phyloP scores from a whole-genome alignment of 1,140 invertebrate genomes.

The Pachypsylla venusta region DNA sequence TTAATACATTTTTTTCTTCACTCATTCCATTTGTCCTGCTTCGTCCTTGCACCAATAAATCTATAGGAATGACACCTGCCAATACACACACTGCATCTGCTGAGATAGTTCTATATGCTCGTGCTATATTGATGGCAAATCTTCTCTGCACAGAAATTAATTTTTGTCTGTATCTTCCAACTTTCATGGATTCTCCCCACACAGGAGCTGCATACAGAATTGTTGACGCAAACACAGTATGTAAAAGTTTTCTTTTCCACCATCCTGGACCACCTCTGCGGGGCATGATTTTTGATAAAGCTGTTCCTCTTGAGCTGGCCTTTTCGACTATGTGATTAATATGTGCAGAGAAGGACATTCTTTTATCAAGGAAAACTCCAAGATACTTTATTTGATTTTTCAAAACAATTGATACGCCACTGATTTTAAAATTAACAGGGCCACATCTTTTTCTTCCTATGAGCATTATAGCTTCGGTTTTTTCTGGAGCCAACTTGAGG shows the following conservation, averaged over 20 bases:
- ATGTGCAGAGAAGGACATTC: neutral
- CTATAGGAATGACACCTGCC: constrained; percentile 11
- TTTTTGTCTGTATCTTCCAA: neutral
- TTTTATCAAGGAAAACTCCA: neutral
- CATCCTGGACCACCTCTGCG: neutral
- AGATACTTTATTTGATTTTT: neutral
- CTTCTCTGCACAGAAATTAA: neutral
- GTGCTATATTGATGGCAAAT: neutral
- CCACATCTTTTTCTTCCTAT: neutral
- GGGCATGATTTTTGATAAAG: neutral
- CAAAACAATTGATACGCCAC: neutral
- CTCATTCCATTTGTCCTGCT: neutral
- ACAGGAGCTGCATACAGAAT: constrained; percentile 7
- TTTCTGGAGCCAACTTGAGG: neutral
- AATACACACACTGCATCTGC: neutral
- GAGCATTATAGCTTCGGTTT: neutral
- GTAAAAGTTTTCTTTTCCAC: neutral
- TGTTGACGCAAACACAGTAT: neutral
- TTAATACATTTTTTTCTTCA: neutral
- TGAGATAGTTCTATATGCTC: constrained; percentile 12
- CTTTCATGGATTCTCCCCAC: neutral
- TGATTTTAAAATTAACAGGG: neutral
- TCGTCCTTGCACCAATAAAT: constrained; percentile 11
- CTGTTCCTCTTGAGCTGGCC: neutral
- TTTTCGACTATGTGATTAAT: neutral